phyloP scores from a whole-genome alignment of 2,797 vertebrate species.

The Leptoclinus maculatus region DNA sequence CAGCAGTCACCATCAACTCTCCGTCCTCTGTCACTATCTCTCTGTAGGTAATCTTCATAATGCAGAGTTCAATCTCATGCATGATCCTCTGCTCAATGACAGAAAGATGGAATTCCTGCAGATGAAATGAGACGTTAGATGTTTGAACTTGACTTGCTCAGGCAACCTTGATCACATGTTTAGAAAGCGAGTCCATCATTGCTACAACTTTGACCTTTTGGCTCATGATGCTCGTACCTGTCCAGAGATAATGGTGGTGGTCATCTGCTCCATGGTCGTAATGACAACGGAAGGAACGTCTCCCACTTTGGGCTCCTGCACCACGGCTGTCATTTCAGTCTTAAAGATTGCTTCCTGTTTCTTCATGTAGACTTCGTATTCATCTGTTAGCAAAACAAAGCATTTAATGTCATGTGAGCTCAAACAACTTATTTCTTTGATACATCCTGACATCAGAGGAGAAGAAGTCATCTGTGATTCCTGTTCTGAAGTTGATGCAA shows the following conservation, averaged over 20 bases:
- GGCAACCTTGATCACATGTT: neutral
- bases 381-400: conserved; percentile 81
- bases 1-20: conserved; percentile 89
- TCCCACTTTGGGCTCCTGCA: conserved; percentile 84
- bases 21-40: conserved; percentile 94
- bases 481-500: neutral
- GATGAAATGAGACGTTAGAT: neutral
- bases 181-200: neutral
- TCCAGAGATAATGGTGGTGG: conserved; percentile 86
- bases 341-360: conserved; percentile 88
- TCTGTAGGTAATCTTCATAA: conserved; percentile 92
- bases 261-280: conserved; percentile 88
- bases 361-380: conserved; percentile 91
- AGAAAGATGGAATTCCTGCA: conserved; percentile 95
- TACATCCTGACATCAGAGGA: neutral
- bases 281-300: conserved; percentile 76
- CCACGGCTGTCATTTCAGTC: conserved; percentile 84
- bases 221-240: conserved; percentile 57
- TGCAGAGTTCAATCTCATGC: conserved; percentile 93
- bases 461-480: neutral
- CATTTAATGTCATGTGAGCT: neutral
- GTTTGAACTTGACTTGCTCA: neutral
- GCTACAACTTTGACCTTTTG: neutral
- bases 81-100: conserved; percentile 94
- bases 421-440: neutral